Base-by-base conservation (phyloP, 2,797 vertebrate species). In the Rhincodon typus region DNA sequence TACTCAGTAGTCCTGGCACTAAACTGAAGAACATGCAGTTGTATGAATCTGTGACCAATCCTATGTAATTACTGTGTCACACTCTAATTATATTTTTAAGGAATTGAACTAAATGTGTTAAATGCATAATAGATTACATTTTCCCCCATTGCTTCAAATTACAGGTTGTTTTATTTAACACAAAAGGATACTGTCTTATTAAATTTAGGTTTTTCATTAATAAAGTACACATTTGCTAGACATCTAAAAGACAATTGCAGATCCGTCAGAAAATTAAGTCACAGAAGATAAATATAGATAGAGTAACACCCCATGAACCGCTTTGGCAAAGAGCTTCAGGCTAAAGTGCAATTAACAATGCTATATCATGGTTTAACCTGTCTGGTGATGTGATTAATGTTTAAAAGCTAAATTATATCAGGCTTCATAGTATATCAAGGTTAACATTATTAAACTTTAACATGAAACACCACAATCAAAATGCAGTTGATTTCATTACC, bases 71-170 rank as follows among this genome's bases (percentile, higher is more conserved):
- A 95, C 70, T 95, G 69, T 95, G 94, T 95, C 94, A 95, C 46
- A 15, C 50, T 74, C 94, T 95, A 95, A 95, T 95, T 95, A 72
- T 95, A 74, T 95, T 95, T 95, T 46, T 95, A 95, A 74, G 70
- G 74, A 70, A 72, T 42, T 17, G 67, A 94, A 94, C 67, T 70
- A 53, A 94, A 94, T 94, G 69, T 94, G 67, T 94, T 72, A 94
- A 72, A 94, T 94, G 93, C 66, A 94, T 70, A 72, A 94, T 70
- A 30, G 69, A 77, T 95, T 95, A 72, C 70, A 34, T 72, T 95
- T 95, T 95, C 70, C 72, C 70, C n/a, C 94, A 95, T 95, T 77
- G 94, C 70, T 95, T 91, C 70, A 95, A 95, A 95, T 95, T 95
- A 15, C 70, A 95, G 69, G 94, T 95, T 77, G 94, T 77, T 95